Base-by-base conservation (phyloP, 2,888 invertebrate genomes). In the Metopia argyrocephala region DNA sequence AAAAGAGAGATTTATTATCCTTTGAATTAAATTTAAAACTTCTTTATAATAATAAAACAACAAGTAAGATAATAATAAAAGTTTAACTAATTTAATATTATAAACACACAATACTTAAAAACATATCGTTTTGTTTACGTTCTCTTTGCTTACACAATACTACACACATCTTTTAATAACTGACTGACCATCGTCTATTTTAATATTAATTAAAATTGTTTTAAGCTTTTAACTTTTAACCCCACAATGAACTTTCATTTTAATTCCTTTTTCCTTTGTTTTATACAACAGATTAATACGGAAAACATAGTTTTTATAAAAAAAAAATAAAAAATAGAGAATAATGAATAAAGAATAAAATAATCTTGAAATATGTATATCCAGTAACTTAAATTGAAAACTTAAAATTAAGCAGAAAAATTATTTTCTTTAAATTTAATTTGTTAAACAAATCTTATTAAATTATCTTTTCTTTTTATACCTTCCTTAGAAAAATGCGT, bases 281-380 rank as follows among this genome's bases (percentile, higher is more conserved):
- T 38, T 12, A 38, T 12, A 12, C 38, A 15, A 15, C 38, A 38
- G 38, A 31, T 31, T 31, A 12, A 12, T 31, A 12, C 2, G 7
- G 9, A 31, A 31, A 7, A 31, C 7, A 31, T 12, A 31, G 12
- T 12, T 12, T 12, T 31, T 31, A 31, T 7, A 12, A 38, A 15
- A 1, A 38, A 38, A 38, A 38, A 12, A 38, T 12, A 15, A 2
- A 12, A 12, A 15, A 38, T 3, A 38, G 15, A 38, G 12, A 38
- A 38, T 12, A 38, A 12, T 12, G 12, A 31, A 38, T n/a, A n/a
- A n/a, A n/a, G n/a, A n/a, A n/a, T n/a, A 70, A 59, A n/a, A 66
- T 4, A 21, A 52, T 25, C 50, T 31, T 50, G 4, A 50, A 52
- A 31, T 56, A 52, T 15, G 46, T 68, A 75, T 75, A 68, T 68